Base-by-base conservation (phyloP, 2,888 invertebrate genomes). In the Tenthredo distinguenda region DNA sequence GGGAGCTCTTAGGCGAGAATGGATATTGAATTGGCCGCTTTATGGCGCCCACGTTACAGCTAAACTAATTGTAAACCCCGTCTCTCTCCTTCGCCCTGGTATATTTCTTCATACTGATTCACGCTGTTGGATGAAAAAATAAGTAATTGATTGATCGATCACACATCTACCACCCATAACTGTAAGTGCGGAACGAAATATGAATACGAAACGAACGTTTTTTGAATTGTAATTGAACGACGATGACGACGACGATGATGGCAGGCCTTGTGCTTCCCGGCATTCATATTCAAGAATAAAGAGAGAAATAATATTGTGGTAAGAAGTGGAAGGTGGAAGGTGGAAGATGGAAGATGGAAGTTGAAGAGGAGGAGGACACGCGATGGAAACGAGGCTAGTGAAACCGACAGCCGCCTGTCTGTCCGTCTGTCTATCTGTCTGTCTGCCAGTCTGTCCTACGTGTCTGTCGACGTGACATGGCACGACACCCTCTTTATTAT, bases 401-500 rank as follows among this genome's bases (percentile, higher is more conserved):
- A 91, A 91, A 92, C 92, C 91, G 92, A 92, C 92, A 92, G 90
- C 87, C 90, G 91, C 91, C 90, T 90, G 90, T 89, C 90, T 88
- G 89, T 87, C 87, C 86, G 87, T 86, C 86, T 84, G 86, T 86
- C 86, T 86, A 77, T 86, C 85, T 86, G 82, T 86, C 85, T 90
- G 90, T 89, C 90, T 88, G 89, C 86, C 86, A 86, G 87, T n/a
- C 81, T 81, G 81, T 81, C 81, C 79, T 12, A 62, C 81, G 62
- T 81, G 81, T 90, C 90, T 92, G 91, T 91, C 92, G 91, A 90
- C 91, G 88, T 92, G 92, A 92, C 92, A 91, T 87, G 90, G 88
- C 89, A 90, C 91, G 90, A 92, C 92, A 91, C 92, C 92, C 92
- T 93, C 92, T 92, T 92, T 93, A 93, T 92, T 92, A 92, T 92